phyloP scores from a whole-genome alignment of 2,888 invertebrate species.

The Anodontia alba region DNA sequence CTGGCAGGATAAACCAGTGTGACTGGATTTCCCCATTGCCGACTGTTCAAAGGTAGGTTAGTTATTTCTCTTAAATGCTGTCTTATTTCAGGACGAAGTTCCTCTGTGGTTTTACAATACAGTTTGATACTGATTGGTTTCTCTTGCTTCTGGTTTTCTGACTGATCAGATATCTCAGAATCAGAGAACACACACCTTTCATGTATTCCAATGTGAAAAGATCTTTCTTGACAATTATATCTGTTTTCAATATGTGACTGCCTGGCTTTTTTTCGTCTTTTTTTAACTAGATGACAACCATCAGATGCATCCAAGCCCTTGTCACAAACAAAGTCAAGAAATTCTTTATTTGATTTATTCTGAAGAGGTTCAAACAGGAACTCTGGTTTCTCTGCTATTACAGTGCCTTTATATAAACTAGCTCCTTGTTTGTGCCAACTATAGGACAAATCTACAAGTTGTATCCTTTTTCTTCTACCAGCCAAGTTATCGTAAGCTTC shows the following conservation, averaged over 20 bases:
- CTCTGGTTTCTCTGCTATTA: background rate
- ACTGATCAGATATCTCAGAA: background rate
- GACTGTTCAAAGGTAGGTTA: background rate
- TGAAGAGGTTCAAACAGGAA: too few relatives aligned
- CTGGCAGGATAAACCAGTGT: background rate
- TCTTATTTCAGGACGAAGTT: background rate
- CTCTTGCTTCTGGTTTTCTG: background rate
- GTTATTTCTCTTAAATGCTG: background rate
- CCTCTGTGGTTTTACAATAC: background rate
- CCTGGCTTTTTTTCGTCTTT: background rate
- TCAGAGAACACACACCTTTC: background rate
- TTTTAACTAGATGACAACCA: background rate
- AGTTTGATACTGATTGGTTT: background rate
- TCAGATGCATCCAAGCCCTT: background rate
- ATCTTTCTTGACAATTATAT: background rate
- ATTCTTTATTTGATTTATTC: background rate
- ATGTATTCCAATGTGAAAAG: background rate
- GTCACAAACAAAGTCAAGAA: background rate
- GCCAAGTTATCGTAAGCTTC: background rate
- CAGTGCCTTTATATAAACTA: background rate
- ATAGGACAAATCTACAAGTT: background rate
- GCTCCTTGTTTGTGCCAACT: background rate
- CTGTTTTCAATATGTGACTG: background rate
- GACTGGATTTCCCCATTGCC: background rate
- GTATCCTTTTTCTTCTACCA: background rate